Evolutionary conservation across 2,888 invertebrate species (phyloP), one percentile per base, ranked within the genome.

Genomic region (Therioaphis trifolii): DNA sequence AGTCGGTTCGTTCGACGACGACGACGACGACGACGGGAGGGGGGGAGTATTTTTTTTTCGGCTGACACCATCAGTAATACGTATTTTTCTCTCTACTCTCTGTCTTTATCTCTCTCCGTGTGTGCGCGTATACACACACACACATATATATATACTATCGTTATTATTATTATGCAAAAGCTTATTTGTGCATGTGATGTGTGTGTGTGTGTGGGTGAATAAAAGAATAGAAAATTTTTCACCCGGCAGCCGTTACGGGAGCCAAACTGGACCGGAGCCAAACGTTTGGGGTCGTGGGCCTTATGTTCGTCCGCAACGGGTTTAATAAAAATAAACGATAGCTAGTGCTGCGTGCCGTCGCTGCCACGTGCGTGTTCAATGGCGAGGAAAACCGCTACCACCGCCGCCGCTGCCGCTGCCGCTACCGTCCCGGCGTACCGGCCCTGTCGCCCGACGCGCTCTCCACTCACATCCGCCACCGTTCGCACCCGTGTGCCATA

Each of bases 181-280:
- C 58, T 40, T 27, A 74, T 35, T 55, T 52, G 35, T 14, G 29
- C 21, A 46, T 71, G 49, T 29, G n/a, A 43, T 3, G 58, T 4
- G 21, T 35, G 68, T 35, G 75, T 15, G 49, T 24, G 40, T 29
- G 46, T n/a, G 61, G 35, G 29, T n/a, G 52, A 14, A 63, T 27
- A 63, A 76, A 76, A 63, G 21, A 66, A 77, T 46, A 66, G 76
- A 29, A 63, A 35, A 66, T 7, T 46, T n/a, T 77, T 77, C 27
- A 29, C 11, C 21, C 77, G 24, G 11, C 63, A 35, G 61, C 79
- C 58, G n/a, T 18, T 66, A 18, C 52, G 21, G 55, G 21, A 61
- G 80, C 80, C 80, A 80, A 80, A 80, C 21, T 80, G 80, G 80
- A 80, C 80, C 21, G 11, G 18, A 71, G 80, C 80, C 80, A 80